phyloP scores from a whole-genome alignment of 2,797 vertebrate species.

The Pseudopleuronectes americanus region DNA sequence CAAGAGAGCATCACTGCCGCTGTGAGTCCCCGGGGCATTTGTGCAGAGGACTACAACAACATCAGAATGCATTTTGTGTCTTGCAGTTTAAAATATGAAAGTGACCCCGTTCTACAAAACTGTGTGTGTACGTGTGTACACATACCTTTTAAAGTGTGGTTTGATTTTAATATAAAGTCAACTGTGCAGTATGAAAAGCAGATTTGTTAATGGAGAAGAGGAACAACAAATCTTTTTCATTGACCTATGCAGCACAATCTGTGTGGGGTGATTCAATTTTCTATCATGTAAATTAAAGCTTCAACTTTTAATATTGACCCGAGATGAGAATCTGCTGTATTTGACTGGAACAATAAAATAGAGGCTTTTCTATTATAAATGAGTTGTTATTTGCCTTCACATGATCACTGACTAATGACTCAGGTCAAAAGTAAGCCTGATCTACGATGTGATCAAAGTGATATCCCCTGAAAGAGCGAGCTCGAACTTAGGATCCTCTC shows the following conservation, averaged over 20 bases:
- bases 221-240: background rate
- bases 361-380: background rate
- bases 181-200: constrained; percentile 1
- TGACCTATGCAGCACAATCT: background rate
- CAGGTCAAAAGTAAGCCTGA: constrained; percentile 27
- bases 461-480: constrained; percentile 7
- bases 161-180: background rate
- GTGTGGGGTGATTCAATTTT: background rate
- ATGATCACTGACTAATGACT: constrained; percentile 10
- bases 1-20: constrained; percentile 31
- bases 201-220: background rate
- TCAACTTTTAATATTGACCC: background rate
- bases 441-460: constrained; percentile 11
- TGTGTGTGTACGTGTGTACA: background rate
- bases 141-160: no score
- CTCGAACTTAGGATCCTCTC: background rate
- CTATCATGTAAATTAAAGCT: background rate
- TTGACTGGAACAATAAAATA: background rate
- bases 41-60: background rate
- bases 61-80: background rate
- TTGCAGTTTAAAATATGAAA: background rate
- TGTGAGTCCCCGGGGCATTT: constrained; percentile 13
- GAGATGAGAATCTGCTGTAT: background rate
- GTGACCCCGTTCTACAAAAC: background rate
- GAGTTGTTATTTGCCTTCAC: background rate